Evolutionary conservation across 2,797 vertebrate genomes (phyloP).

Genomic region (Peromyscus nudipes): DNA sequence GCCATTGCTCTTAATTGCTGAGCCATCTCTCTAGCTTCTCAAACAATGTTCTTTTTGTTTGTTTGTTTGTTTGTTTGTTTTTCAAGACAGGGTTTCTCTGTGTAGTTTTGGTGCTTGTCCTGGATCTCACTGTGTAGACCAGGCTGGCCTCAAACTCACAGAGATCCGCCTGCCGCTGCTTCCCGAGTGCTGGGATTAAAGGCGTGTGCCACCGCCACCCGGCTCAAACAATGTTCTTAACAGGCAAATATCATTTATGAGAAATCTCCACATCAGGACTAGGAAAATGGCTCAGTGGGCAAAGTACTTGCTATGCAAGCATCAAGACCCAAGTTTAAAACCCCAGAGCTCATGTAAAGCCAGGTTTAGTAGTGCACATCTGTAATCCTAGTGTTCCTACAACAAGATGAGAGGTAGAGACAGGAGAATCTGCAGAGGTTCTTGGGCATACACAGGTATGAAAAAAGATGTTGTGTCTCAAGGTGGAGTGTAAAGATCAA

Average conservation of each 20-base stretch:
- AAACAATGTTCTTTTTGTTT: background rate
- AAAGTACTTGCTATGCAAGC: background rate
- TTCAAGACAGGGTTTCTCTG: too few relatives aligned
- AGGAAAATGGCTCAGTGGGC: background rate
- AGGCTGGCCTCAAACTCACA: too few relatives aligned
- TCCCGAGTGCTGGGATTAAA: too few relatives aligned
- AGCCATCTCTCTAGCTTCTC: background rate
- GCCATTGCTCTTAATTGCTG: background rate
- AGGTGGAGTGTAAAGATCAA: background rate
- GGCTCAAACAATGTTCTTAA: constrained; percentile 1
- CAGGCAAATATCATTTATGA: constrained; percentile 38
- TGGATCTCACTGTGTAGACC: too few relatives aligned
- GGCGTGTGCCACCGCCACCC: too few relatives aligned
- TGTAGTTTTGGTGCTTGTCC: too few relatives aligned
- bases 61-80: too few relatives aligned
- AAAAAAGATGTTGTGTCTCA: background rate
- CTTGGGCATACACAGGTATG: background rate
- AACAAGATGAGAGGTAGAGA: background rate
- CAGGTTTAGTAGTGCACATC: background rate
- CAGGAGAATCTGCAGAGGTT: background rate
- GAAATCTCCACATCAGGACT: constrained; percentile 3
- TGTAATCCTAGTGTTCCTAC: background rate
- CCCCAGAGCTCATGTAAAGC: background rate
- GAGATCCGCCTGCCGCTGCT: too few relatives aligned
- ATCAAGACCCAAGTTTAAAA: background rate